Percentiles rank a stretch among this genome's conserved stretches.
Conservation (phyloP, 2,888 invertebrate species). For the Cantharis nigra region DNA sequence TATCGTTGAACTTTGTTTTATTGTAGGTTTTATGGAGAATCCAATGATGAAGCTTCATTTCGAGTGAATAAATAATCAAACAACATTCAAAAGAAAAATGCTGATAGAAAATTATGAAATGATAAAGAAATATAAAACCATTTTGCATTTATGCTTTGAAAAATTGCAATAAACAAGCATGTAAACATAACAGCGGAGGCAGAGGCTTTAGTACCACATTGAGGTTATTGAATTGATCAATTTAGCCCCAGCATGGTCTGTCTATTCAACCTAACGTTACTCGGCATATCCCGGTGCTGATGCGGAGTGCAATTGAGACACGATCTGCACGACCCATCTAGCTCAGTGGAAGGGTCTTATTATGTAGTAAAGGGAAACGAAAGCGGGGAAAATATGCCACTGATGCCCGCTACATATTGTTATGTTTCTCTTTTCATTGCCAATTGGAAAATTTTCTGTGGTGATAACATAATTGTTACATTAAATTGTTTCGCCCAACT, state of each 20-base stretch:
- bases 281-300: slow-evolving; percentile 37
- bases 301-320: slow-evolving; percentile 49
- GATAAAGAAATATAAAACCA: slow-evolving; percentile 24
- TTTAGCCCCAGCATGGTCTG: slow-evolving; percentile 55
- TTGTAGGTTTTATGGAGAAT: neutral
- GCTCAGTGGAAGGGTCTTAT: slow-evolving; percentile 53
- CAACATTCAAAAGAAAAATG: neutral
- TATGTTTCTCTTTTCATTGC: slow-evolving; percentile 46
- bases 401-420: slow-evolving; percentile 55
- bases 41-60: neutral
- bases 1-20: neutral
- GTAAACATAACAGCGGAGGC: slow-evolving; percentile 54
- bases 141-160: slow-evolving; percentile 28
- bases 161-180: slow-evolving; percentile 48
- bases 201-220: slow-evolving; percentile 54
- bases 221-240: slow-evolving; percentile 59
- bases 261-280: slow-evolving; percentile 49
- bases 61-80: neutral
- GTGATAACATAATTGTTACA: slow-evolving; percentile 31
- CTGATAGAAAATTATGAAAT: neutral
- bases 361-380: slow-evolving; percentile 55
- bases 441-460: slow-evolving; percentile 29
- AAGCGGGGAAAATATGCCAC: slow-evolving; percentile 54
- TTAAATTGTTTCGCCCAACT: slow-evolving; percentile 25
- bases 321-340: slow-evolving; percentile 53